phyloP scores from a whole-genome alignment of 2,888 invertebrate genomes.

The Caenorhabditis virilis region DNA sequence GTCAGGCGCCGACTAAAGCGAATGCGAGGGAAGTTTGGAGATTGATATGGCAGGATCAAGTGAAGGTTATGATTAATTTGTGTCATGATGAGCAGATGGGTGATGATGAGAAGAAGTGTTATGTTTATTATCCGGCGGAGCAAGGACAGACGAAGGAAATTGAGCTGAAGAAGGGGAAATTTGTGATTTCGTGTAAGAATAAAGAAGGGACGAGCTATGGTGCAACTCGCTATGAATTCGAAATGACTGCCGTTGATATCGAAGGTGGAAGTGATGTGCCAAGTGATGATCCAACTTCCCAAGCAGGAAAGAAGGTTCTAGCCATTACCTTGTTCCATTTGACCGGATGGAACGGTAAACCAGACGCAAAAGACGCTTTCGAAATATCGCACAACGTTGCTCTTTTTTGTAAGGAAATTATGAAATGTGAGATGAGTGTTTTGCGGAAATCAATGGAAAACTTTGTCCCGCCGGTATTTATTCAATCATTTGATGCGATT shows the following conservation, averaged over 20 bases:
- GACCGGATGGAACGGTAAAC: background rate
- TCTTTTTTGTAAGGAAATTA: slow-evolving; percentile 4
- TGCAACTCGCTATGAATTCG: slow-evolving; percentile 8
- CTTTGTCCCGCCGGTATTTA: slow-evolving; percentile 33
- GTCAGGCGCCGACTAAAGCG: slow-evolving; percentile 35
- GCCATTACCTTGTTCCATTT: background rate
- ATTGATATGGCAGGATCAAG: slow-evolving; percentile 19
- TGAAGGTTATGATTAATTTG: slow-evolving; percentile 22
- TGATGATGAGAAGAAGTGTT: slow-evolving; percentile 34
- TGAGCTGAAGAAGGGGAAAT: slow-evolving; percentile 22
- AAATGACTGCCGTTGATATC: background rate
- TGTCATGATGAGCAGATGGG: slow-evolving; percentile 21
- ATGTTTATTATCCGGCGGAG: slow-evolving; percentile 35
- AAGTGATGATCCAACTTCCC: slow-evolving; percentile 3
- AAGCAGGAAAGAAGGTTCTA: background rate
- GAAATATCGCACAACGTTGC: background rate
- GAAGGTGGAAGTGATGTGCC: background rate
- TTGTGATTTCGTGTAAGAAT: slow-evolving; percentile 14
- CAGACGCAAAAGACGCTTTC: slow-evolving; percentile 1
- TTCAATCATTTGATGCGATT: slow-evolving; percentile 34
- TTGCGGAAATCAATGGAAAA: slow-evolving; percentile 24
- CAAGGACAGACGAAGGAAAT: slow-evolving; percentile 19
- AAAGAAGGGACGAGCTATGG: slow-evolving; percentile 15
- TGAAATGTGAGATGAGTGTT: slow-evolving; percentile 3
- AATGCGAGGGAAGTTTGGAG: slow-evolving; percentile 20